Percentiles rank a stretch among this genome's conserved stretches.
phyloP scores from a whole-genome alignment of 2,113 vertebrate species.

The Fregata magnificens region DNA sequence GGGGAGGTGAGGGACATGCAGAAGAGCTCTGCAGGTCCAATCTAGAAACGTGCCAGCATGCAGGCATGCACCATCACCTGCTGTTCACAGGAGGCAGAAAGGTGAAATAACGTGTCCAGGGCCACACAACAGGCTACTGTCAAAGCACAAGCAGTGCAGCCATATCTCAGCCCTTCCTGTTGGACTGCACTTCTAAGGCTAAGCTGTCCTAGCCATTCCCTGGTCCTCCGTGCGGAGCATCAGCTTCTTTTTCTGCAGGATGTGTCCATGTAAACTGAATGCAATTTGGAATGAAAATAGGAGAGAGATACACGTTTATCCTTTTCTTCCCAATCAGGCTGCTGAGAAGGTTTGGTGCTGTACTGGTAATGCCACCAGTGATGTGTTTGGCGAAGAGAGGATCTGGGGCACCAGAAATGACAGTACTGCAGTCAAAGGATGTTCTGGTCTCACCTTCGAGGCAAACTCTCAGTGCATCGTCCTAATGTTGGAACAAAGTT shows the following conservation, averaged over 20 bases:
- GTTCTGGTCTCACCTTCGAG: neutral
- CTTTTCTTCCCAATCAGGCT: neutral
- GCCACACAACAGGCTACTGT: neutral
- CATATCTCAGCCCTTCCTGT: neutral
- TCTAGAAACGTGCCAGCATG: neutral
- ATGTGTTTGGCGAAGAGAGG: neutral
- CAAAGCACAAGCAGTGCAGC: neutral
- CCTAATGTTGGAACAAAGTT: neutral
- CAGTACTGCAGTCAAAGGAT: neutral
- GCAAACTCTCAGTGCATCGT: neutral
- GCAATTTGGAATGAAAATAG: neutral
- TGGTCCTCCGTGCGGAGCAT: neutral
- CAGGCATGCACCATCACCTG: neutral
- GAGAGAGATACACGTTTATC: neutral
- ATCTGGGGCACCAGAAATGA: neutral
- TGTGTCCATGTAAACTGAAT: neutral
- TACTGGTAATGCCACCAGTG: neutral
- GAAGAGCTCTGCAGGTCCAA: neutral
- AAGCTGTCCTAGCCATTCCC: neutral
- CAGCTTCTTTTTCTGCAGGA: neutral
- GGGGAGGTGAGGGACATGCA: neutral
- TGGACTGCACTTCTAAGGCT: neutral
- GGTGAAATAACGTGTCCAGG: neutral
- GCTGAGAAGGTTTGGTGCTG: neutral
- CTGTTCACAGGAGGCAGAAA: neutral